Conservation (phyloP, 2,113 vertebrate genomes). For the Tyrannus savana region DNA sequence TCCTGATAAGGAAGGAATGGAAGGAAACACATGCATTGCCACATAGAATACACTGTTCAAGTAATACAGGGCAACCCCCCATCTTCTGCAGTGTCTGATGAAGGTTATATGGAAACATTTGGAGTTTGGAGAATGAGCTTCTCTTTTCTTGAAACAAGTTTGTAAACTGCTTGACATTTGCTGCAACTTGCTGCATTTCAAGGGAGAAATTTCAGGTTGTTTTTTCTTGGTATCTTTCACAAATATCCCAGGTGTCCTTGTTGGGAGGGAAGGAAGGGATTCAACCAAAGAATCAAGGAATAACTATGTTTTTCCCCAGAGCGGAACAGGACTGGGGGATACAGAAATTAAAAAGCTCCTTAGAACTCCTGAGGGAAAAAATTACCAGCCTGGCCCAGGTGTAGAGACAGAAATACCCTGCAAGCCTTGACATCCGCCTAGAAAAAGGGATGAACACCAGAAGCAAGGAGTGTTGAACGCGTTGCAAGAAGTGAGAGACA, state of each 20-base stretch:
- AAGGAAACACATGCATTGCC: rapidly evolving
- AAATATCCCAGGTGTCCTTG: neutral
- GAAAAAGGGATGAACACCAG: neutral
- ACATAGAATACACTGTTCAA: rapidly evolving
- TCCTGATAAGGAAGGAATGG: neutral
- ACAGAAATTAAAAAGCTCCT: neutral
- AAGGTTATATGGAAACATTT: neutral
- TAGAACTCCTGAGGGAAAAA: neutral
- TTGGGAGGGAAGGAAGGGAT: neutral
- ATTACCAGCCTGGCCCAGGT: neutral
- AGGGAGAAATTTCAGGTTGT: neutral
- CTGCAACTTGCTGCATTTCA: neutral
- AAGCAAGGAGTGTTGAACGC: neutral
- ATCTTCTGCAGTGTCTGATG: neutral
- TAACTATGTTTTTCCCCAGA: neutral
- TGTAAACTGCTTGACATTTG: neutral
- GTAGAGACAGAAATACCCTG: neutral
- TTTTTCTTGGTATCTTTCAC: neutral
- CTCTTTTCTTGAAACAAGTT: neutral
- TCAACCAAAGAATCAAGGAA: neutral
- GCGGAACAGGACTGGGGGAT: neutral
- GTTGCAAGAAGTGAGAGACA: neutral
- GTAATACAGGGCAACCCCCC: neutral
- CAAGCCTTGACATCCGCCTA: neutral
- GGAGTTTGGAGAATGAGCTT: neutral